Conservation (phyloP, 2,113 vertebrate genomes). For the Neopipo cinnamomea region DNA sequence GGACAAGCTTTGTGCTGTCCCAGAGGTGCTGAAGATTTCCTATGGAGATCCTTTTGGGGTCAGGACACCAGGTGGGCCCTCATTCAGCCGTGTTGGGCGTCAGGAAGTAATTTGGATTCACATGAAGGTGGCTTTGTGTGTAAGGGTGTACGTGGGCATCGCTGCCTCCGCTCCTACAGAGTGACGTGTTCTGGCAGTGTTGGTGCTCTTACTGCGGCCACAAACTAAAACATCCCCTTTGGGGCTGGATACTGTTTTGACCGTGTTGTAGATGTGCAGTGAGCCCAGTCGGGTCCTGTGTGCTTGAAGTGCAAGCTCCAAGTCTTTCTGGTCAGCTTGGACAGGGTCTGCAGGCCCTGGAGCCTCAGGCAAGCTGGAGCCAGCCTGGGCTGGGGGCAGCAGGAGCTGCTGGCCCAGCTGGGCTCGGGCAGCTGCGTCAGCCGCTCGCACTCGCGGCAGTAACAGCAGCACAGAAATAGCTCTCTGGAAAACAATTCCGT, state of each 20-base stretch:
- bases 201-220: background rate
- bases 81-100: background rate
- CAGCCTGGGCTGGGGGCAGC: background rate
- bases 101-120: background rate
- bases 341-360: background rate
- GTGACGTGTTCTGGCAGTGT: rapidly evolving
- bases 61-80: no score
- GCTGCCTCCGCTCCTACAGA: background rate
- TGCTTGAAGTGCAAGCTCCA: background rate
- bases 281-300: rapidly evolving
- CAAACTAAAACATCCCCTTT: rapidly evolving
- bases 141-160: no score
- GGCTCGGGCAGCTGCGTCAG: background rate
- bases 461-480: background rate
- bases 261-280: rapidly evolving
- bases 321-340: background rate
- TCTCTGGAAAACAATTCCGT: background rate
- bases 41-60: background rate
- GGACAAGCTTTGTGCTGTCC: background rate
- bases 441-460: background rate
- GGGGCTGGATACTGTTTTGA: background rate
- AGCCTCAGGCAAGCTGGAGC: background rate
- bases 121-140: background rate
- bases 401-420: background rate
- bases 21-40: background rate